Base-by-base conservation (phyloP, 2,797 vertebrate genomes). In the Poeciliopsis infans region DNA sequence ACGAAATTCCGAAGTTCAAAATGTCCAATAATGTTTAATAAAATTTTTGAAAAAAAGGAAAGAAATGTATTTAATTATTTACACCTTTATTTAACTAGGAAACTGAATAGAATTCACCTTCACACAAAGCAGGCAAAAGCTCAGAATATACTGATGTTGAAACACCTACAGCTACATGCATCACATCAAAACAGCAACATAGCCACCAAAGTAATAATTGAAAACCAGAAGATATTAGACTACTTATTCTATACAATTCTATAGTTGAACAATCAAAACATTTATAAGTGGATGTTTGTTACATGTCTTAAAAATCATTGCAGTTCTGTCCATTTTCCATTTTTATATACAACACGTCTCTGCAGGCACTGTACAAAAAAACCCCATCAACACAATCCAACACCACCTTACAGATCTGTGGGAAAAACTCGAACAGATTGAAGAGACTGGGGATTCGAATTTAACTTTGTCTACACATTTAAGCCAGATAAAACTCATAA, bases 361-460 rank as follows among this genome's bases (percentile, higher is more conserved):
- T 10, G 7, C 25, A 53, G 51, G 51, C 20, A 25, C 51, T n/a
- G 25, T 2, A 51, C 47, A 51, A 25, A 53, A 53, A 51, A 53
- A 51, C 7, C 36, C 36, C 13, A 20, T 49, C 20, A 20, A 53
- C 2, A 7, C 23, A 53, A 53, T n/a, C 8, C 23, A 53, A n/a
- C 7, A 7, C 7, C 25, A 1, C 0, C 6, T 3, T 7, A 25
- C 6, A 53, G 20, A 23, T 25, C 51, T 7, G 51, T 12, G 10
- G 28, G 53, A 57, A 57, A 10, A 57, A 3, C 23, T 11, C 11
- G 10, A 12, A 57, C 25, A 57, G 53, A 1, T 57, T 13, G 12
- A 57, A 55, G n/a, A 12, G 0, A 25, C 0, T n/a, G 11, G 11
- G 53, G 0, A n/a, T n/a, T n/a, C 10, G 28, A n/a, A 57, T 28